Percentiles rank a stretch among this genome's conserved stretches.
phyloP scores from a whole-genome alignment of 2,797 vertebrate genomes.

The Nyctibius grandis region DNA sequence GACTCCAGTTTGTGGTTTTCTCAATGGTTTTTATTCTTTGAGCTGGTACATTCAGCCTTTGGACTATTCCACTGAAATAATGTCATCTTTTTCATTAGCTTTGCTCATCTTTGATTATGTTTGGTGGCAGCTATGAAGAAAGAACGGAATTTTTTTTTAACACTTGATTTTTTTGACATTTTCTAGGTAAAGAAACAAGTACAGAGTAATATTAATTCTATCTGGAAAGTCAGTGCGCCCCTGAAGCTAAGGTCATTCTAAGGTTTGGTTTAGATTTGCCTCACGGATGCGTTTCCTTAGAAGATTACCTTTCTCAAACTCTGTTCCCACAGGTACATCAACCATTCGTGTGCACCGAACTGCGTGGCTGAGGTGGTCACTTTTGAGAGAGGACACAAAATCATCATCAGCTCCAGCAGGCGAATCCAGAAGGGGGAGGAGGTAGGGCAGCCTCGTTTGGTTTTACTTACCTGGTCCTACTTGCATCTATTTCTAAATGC shows the following conservation, averaged over 20 bases:
- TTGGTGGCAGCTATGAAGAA: not conserved
- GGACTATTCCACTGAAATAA: not conserved
- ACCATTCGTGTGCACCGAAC: constrained; percentile 96
- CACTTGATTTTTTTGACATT: not conserved
- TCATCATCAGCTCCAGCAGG: constrained; percentile 94
- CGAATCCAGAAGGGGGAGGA: constrained; percentile 96
- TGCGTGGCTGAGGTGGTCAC: constrained; percentile 98
- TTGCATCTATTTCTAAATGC: accelerated
- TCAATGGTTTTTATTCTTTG: not conserved
- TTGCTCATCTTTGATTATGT: not conserved
- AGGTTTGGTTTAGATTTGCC: not conserved
- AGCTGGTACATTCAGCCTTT: not conserved
- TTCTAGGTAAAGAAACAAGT: not conserved
- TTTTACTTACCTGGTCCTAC: not conserved
- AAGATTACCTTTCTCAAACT: not conserved
- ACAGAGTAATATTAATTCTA: not conserved
- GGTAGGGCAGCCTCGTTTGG: constrained; percentile 65
- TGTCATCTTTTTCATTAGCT: not conserved
- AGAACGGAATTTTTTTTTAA: not conserved
- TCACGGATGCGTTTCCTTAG: not conserved
- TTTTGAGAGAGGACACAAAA: constrained; percentile 97
- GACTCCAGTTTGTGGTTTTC: not conserved
- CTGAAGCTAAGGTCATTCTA: not conserved
- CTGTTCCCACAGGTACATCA: constrained; percentile 85
- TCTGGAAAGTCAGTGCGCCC: not conserved